Conservation (phyloP, 2,888 invertebrate species). For the Erebia palarica region DNA sequence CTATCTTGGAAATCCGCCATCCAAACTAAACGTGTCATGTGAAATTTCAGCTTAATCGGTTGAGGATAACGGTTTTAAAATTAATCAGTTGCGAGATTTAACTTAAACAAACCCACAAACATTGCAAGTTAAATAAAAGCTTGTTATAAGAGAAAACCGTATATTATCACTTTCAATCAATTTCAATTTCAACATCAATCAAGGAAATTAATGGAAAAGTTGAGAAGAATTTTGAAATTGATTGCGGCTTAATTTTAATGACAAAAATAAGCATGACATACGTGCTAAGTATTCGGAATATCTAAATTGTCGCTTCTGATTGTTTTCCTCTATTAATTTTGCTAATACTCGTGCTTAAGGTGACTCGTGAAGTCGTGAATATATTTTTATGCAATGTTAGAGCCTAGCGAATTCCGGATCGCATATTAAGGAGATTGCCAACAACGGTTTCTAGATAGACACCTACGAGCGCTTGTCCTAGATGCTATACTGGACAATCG, state of each 20-base stretch:
- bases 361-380: conserved; percentile 12
- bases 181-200: neutral
- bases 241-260: conserved; percentile 6
- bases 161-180: no score
- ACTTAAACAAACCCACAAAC: no score
- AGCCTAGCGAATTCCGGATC: conserved; percentile 56
- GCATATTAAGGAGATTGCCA: conserved; percentile 72
- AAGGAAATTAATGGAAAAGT: conserved; percentile 3
- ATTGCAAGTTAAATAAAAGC: no score
- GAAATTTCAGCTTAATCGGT: no score
- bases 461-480: conserved; percentile 68
- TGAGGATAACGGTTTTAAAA: no score
- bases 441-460: conserved; percentile 69
- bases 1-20: no score
- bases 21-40: no score
- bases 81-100: no score
- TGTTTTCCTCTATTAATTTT: conserved; percentile 14
- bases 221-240: neutral
- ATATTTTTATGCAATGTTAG: conserved; percentile 15
- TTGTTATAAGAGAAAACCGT: no score
- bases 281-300: conserved; percentile 26
- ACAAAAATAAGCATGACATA: conserved; percentile 28
- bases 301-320: conserved; percentile 4
- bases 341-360: neutral
- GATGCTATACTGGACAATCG: conserved; percentile 66